These are phyloP conservation scores for Sebastes paucispinis DNA, from an alignment of 2,797 vertebrate species.

Conservation along the genomic window DNA sequence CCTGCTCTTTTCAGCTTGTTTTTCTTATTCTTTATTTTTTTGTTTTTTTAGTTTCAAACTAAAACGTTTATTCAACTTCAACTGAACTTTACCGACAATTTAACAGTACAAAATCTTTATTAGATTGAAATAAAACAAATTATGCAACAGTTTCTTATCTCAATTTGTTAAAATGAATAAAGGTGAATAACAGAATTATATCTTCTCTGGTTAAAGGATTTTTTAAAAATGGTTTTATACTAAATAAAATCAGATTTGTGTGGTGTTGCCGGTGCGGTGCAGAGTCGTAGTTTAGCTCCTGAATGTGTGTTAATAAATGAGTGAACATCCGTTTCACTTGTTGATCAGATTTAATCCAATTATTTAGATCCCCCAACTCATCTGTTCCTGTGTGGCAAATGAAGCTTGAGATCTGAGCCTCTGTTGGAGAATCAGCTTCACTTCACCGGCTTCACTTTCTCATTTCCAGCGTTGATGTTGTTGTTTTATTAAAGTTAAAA, in stretches of 20 bases:
- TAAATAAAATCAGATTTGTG: neutral
- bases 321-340: constrained; percentile 71
- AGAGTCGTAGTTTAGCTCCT: constrained; percentile 15
- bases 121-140: neutral
- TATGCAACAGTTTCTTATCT: neutral
- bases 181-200: neutral
- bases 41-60: neutral
- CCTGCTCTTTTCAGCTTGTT: constrained; percentile 22
- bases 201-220: neutral
- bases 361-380: constrained; percentile 81
- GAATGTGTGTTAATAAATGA: constrained; percentile 60
- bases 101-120: neutral
- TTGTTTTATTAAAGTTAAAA: too few relatives aligned
- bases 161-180: neutral
- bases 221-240: neutral
- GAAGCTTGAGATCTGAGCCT: constrained; percentile 72
- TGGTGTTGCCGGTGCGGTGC: neutral
- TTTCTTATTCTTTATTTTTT: neutral
- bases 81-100: neutral
- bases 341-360: constrained; percentile 86
- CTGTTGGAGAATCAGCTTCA: constrained; percentile 70
- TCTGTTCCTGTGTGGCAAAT: constrained; percentile 77
- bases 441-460: constrained; percentile 61
- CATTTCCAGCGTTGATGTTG: constrained; percentile 3
- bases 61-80: neutral